phyloP scores from a whole-genome alignment of 2,797 vertebrate species.

The Tapirus indicus region DNA sequence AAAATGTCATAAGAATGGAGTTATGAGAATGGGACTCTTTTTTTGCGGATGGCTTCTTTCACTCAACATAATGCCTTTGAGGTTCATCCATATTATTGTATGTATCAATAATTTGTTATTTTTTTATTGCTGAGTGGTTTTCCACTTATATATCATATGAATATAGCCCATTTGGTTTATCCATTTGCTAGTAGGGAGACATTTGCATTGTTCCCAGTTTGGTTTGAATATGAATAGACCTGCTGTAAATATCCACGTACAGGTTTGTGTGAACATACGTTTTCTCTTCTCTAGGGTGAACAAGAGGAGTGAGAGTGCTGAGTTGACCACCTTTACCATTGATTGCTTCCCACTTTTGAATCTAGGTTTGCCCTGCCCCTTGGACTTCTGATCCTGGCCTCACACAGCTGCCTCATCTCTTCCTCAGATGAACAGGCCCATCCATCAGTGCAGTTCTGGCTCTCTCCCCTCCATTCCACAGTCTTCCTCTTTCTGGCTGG shows the following conservation, averaged over 20 bases:
- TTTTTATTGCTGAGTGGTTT: not conserved
- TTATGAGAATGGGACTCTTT: not conserved
- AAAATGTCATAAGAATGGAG: not conserved
- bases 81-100: not conserved
- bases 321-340: not conserved
- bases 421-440: not conserved
- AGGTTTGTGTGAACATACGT: not conserved
- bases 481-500: not conserved
- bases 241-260: not conserved
- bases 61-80: not conserved
- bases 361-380: not conserved
- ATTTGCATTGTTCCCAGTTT: not conserved
- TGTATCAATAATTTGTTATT: not conserved
- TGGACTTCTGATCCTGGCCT: not conserved
- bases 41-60: not conserved
- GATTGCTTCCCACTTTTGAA: not conserved
- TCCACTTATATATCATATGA: not conserved
- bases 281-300: not conserved
- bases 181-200: not conserved
- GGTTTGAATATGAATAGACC: not conserved
- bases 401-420: not conserved
- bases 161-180: not conserved
- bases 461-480: not conserved
- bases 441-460: not conserved
- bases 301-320: not conserved